phyloP scores from a whole-genome alignment of 2,888 invertebrate genomes.

The Drosophila siamana region DNA sequence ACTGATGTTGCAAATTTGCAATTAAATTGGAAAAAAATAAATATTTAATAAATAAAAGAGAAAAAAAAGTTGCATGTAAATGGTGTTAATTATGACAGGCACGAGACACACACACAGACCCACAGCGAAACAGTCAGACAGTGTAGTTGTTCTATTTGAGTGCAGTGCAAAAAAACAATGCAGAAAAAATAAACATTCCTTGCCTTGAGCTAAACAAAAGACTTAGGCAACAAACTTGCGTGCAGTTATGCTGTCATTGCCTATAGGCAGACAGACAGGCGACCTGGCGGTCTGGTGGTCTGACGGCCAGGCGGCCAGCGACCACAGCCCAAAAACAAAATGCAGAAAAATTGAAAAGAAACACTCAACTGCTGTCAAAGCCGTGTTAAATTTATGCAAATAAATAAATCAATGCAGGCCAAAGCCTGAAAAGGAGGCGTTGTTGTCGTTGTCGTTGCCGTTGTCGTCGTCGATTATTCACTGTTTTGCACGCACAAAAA shows the following conservation, averaged over 20 bases:
- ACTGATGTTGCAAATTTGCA: conserved; percentile 43
- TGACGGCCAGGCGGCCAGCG: not conserved
- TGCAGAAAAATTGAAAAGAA: conserved; percentile 6
- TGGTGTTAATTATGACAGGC: conserved; percentile 46
- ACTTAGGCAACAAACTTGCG: conserved; percentile 76
- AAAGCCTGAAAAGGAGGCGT: conserved; percentile 64
- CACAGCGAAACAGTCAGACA: conserved; percentile 4
- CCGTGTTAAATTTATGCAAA: conserved; percentile 79
- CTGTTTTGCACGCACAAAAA: conserved; percentile 48
- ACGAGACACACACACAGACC: conserved; percentile 9
- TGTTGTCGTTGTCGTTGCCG: conserved; percentile 48
- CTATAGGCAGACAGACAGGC: conserved; percentile 43
- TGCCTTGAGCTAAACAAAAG: conserved; percentile 64
- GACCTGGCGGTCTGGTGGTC: not conserved
- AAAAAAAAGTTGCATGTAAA: conserved; percentile 29
- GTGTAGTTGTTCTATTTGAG: conserved; percentile 29
- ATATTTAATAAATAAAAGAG: conserved; percentile 21
- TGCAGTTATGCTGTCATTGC: conserved; percentile 64
- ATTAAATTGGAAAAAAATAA: not conserved
- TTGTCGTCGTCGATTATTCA: conserved; percentile 23
- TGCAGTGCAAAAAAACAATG: conserved; percentile 22
- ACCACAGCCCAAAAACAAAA: conserved; percentile 36
- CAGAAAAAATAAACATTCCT: conserved; percentile 50
- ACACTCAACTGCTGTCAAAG: conserved; percentile 69
- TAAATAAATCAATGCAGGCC: conserved; percentile 71